Evolutionary conservation across 2,888 invertebrate species (phyloP), one percentile per base, ranked within the genome.

Genomic region (Cataglyphis rosenhaueri): DNA sequence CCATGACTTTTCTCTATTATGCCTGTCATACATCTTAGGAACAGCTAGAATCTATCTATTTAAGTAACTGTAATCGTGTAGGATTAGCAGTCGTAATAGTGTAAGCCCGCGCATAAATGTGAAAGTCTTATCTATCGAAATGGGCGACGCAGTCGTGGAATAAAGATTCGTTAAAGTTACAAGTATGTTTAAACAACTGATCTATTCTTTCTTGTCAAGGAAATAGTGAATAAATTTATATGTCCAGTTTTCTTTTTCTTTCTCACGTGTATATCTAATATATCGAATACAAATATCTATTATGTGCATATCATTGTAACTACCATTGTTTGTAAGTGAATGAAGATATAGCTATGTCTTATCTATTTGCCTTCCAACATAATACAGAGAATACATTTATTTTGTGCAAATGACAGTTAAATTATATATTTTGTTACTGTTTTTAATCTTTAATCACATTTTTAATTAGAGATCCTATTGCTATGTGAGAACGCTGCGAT

Each of bases 401-500:
- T 91, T 91, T 91, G 91, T 91, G 91, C 91, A 90, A 83, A 86
- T 85, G 87, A 89, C 89, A 84, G 84, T 84, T 44, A 79, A 59
- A 79, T 79, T 59, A 79, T 78, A 78, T 21, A 68, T 68, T 78
- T 44, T 68, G 10, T 81, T 52, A 21, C 21, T 62, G 52, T 44
- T 55, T 62, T 52, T 41, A 41, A 21, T 74, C 38, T 29, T 74
- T 55, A 52, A 65, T 65, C 25, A 18, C 32, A 70, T 44, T 71
- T 70, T 68, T 78, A 68, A 55, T 71, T 64, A 70, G 62, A 81
- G 74, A 62, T 74, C 52, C 62, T 64, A 81, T 70, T 21, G 12
- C 44, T 68, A 78, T 32, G 18, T 32, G 12, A 35, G 70, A 78
- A 78, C 70, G 25, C 75, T 75, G 57, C 35, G 25, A 78, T 35